These are phyloP conservation scores for Prunella fulvescens DNA, from an alignment of 2,113 vertebrate species.

Conservation along the genomic window DNA sequence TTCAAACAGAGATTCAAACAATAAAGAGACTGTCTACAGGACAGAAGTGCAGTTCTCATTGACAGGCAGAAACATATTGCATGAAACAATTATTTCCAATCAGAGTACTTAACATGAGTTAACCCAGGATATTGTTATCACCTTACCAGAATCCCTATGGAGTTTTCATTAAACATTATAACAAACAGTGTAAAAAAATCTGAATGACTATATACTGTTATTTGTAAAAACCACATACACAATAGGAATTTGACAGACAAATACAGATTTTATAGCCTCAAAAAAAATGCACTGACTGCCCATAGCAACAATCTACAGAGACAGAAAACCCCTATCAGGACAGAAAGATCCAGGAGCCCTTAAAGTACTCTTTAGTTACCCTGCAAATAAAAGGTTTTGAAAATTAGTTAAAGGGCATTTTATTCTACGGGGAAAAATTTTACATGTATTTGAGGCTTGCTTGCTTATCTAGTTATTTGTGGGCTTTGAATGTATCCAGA, in stretches of 20 bases:
- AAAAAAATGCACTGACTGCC: not conserved
- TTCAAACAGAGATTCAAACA: not conserved
- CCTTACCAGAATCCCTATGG: not conserved
- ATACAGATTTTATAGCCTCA: not conserved
- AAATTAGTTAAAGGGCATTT: not conserved
- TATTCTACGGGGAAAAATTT: not conserved
- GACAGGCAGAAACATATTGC: not conserved
- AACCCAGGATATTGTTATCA: not conserved
- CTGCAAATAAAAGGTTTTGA: not conserved
- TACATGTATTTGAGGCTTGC: not conserved
- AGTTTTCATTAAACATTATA: not conserved
- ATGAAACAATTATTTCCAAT: not conserved
- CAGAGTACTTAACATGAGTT: not conserved
- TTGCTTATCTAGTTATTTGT: not conserved
- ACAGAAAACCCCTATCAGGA: not conserved
- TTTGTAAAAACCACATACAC: not conserved
- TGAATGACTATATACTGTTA: not conserved
- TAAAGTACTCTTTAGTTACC: not conserved
- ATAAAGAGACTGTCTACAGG: not conserved
- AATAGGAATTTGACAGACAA: not conserved
- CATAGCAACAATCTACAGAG: not conserved
- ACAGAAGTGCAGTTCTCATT: not conserved
- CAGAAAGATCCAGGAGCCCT: not conserved
- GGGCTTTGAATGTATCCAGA: not conserved
- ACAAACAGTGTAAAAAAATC: not conserved